Percentiles rank a stretch among this genome's conserved stretches.
These are phyloP conservation scores for Lateolabrax maculatus DNA, from an alignment of 2,797 vertebrate species.

Conservation along the genomic window DNA sequence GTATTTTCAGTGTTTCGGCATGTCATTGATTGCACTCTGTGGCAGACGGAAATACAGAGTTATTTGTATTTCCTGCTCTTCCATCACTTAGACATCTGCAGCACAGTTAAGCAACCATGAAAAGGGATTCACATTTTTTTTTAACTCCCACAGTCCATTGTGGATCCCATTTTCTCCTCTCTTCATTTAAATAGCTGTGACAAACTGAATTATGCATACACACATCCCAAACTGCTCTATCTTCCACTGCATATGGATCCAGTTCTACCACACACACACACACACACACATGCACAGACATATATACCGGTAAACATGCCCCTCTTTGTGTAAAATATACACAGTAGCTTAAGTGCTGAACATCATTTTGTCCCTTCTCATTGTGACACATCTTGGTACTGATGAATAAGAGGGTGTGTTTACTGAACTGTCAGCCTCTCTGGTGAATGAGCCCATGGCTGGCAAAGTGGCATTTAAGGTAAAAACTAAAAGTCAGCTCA, in stretches of 20 bases:
- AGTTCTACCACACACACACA: constrained; percentile 5
- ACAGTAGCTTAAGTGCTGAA: constrained; percentile 14
- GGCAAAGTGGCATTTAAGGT: constrained; percentile 43
- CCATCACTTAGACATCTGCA: constrained; percentile 55
- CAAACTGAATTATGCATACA: constrained; percentile 69
- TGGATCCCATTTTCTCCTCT: constrained; percentile 57
- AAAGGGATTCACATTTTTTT: constrained; percentile 70
- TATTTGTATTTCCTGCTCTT: constrained; percentile 27
- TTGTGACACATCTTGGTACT: constrained; percentile 27
- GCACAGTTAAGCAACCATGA: constrained; percentile 69
- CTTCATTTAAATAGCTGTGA: constrained; percentile 61
- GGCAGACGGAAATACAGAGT: constrained; percentile 40
- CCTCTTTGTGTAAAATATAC: constrained; percentile 28
- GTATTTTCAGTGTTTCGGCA: constrained; percentile 25
- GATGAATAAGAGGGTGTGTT: constrained; percentile 39
- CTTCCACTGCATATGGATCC: constrained; percentile 34
- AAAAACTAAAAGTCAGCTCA: constrained; percentile 38
- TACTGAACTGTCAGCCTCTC: constrained; percentile 11
- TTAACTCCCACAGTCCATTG: constrained; percentile 56
- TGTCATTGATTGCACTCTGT: constrained; percentile 41
- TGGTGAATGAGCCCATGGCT: constrained; percentile 16
- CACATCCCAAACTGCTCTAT: constrained; percentile 39
- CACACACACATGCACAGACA: background rate
- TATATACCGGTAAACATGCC: background rate
- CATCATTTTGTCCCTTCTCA: constrained; percentile 31